Conservation (phyloP, 1,140 invertebrate genomes). For the Mizuhopecten yessoensis region DNA sequence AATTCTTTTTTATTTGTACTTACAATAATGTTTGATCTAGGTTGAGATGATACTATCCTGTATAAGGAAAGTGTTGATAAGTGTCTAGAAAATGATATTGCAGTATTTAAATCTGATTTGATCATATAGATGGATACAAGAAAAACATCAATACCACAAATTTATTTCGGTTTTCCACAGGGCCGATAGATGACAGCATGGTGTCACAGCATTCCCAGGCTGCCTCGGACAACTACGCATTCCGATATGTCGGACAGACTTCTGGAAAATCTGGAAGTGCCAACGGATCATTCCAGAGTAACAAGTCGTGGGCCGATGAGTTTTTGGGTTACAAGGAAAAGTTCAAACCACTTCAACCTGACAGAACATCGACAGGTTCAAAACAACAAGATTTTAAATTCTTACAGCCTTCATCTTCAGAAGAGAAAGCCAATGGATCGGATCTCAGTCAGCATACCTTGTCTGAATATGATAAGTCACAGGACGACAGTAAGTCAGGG, state of each 20-base stretch:
- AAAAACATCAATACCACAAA: too few species aligned
- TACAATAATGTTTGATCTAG: too few species aligned
- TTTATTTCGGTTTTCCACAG: too few species aligned
- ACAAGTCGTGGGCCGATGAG: slow-evolving; percentile 68
- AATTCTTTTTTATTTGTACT: too few species aligned
- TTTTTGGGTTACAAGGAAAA: slow-evolving; percentile 60
- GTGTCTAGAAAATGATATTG: too few species aligned
- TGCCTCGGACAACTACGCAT: slow-evolving; percentile 50
- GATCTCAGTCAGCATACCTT: slow-evolving; percentile 5
- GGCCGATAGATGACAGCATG: slow-evolving; percentile 64
- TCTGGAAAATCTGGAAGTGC: slow-evolving; percentile 30
- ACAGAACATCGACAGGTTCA: slow-evolving; percentile 54
- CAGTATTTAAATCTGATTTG: too few species aligned
- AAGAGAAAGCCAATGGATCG: neutral
- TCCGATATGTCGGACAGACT: slow-evolving; percentile 29
- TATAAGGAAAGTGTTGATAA: too few species aligned
- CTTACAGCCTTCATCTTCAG: neutral
- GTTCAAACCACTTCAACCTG: slow-evolving; percentile 52
- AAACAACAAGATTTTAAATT: slow-evolving; percentile 41
- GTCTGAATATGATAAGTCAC: neutral
- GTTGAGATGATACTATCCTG: too few species aligned
- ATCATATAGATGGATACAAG: too few species aligned
- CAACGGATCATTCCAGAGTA: slow-evolving; percentile 62
- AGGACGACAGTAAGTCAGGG: neutral
- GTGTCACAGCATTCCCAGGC: slow-evolving; percentile 45